These are phyloP conservation scores for Alsophila aescularia DNA, from an alignment of 2,888 invertebrate species.

Conservation along the genomic window DNA sequence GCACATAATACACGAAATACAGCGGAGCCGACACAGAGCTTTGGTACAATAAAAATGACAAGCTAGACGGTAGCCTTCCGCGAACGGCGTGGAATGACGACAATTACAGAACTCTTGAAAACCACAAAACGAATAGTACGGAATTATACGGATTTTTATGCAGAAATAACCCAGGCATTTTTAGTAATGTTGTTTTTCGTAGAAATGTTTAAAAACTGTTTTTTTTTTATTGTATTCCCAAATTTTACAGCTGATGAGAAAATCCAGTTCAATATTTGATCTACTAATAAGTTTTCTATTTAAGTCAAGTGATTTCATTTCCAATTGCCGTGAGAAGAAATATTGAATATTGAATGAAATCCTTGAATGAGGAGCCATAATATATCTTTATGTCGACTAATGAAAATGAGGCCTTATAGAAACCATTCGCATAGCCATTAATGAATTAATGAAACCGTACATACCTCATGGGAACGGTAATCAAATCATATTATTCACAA, in stretches of 20 bases:
- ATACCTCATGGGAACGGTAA: not conserved
- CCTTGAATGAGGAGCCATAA: not conserved
- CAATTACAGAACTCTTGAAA: conserved; percentile 16
- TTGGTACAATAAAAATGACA: conserved; percentile 3
- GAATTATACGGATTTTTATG: not conserved
- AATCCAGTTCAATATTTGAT: not conserved
- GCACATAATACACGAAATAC: not conserved
- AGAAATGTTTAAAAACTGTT: not conserved
- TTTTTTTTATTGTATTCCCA: not conserved
- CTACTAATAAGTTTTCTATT: not conserved
- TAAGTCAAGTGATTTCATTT: not conserved
- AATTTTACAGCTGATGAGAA: not conserved
- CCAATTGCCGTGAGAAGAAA: no score
- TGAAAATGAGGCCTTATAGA: not conserved
- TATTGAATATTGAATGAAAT: not conserved
- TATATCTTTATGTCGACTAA: not conserved
- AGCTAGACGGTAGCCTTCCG: not conserved
- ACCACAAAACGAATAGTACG: conserved; percentile 5
- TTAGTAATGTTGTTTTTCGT: not conserved
- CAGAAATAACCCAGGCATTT: not conserved
- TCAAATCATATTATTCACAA: not conserved
- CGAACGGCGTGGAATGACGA: not conserved
- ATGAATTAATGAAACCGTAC: not conserved
- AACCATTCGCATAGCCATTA: not conserved
- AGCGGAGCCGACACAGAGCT: not conserved